Evolutionary conservation across 2,888 invertebrate genomes (phyloP), one percentile per base, ranked within the genome.

Genomic region (Resseliella maxima): DNA sequence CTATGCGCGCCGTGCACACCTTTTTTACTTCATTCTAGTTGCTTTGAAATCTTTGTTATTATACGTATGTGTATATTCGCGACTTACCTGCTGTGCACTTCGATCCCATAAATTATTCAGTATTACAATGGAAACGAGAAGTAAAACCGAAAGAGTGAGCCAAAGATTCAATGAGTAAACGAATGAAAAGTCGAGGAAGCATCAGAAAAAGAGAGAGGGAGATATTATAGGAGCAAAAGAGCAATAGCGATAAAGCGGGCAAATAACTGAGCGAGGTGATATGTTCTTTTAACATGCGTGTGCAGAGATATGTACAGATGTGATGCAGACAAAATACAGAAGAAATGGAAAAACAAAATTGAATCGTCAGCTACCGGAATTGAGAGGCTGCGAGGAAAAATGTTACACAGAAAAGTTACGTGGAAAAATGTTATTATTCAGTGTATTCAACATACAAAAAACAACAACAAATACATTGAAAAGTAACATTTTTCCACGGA

Each of bases 61-160:
- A n/a, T n/a, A n/a, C 18, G 18, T 18, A 15, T 35, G 31, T 59
- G 59, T 59, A 8, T 12, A 8, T 72, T 12, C 31, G 27, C 10
- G 27, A 72, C 72, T 15, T 72, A 31, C 72, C 27, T 72, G 72
- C 72, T 72, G 72, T 72, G 72, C 72, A 72, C 31, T 72, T 72
- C 72, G 31, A 72, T 72, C 72, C 35, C 31, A 72, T 72, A 31
- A 72, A 31, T 72, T 72, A 72, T 72, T 72, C 72, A 72, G 72
- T n/a, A 72, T 5, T 72, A 72, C 72, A 72, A 31, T 72, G 72
- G 31, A 35, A 72, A 72, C 12, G 18, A 50, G 21, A 21, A 21
- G 21, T 21, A 72, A 72, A 31, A 72, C 59, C 24, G 27, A 27
- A 27, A 59, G 24, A 59, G 24, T 24, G 31, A 31, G 18, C n/a